Base-by-base conservation (phyloP, 2,797 vertebrate genomes). In the Garrulus glandarius region DNA sequence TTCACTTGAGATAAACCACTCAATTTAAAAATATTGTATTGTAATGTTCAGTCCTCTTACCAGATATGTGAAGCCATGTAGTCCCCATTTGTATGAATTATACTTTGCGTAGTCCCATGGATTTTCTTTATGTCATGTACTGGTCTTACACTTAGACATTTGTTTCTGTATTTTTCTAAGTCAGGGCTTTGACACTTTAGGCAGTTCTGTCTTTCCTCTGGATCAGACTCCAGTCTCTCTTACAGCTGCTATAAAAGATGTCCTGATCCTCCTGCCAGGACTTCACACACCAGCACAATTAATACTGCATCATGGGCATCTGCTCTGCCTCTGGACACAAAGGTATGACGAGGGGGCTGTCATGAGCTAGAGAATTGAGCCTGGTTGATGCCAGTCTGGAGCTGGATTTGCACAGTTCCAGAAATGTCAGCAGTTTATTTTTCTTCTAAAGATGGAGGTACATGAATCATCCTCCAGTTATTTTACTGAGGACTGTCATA, bases 291-390 rank as follows among this genome's bases (percentile, higher is more conserved):
- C 29, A 52, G 5, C 14, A n/a, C 8, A 65, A 15, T 6, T 61
- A 39, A 21, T 11, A 9, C 5, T 27, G 14, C 0, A 0, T 19
- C n/a, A 7, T 11, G 12, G 11, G 14, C 27, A 60, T 15, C 46
- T 91, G 20, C 43, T 91, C 53, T 49, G n/a, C 24, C 61, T 77
- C n/a, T 60, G 49, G 49, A 29, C 12, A 21, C 4, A n/a, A 46
- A 56, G 6, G 9, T 7, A 41, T 3, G 2, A 3, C 19, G 55
- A 18, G 4, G 20, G 36, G 22, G 6, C 27, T 37, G 13, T 15
- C 13, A 14, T 8, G 26, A 43, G 24, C 43, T 46, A 12, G 14
- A 34, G 21, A 80, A 57, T 8, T 49, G 39, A 69, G 7, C 23
- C 41, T 63, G n/a, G 9, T 8, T 71, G 30, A 29, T 60, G 37